A percentile compares a stretch with the other conserved stretches of the same genome.
These are phyloP conservation scores for Pionites leucogaster DNA, from an alignment of 2,113 vertebrate species.

Conservation along the genomic window DNA sequence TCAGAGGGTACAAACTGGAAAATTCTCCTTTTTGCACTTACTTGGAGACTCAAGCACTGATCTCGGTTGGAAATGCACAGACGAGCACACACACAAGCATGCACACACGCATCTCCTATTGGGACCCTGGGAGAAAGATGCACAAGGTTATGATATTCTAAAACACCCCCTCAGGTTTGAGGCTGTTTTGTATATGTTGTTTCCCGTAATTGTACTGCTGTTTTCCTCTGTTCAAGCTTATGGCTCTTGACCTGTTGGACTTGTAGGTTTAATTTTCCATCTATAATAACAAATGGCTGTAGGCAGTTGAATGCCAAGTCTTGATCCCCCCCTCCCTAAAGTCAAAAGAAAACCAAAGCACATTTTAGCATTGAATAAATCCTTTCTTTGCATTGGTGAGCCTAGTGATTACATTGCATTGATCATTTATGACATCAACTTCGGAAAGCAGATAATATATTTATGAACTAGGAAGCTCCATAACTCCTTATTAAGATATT, in stretches of 20 bases:
- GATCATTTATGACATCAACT: neutral
- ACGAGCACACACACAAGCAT: neutral
- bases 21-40: neutral
- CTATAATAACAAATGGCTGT: neutral
- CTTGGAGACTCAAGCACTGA: neutral
- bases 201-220: neutral
- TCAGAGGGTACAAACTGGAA: constrained; percentile 6
- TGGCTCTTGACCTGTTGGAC: neutral
- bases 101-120: accelerated
- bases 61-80: neutral
- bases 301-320: neutral
- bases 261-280: neutral
- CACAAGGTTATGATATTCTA: neutral
- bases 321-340: neutral
- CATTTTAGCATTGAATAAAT: neutral
- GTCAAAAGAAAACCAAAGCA: neutral
- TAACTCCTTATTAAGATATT: neutral
- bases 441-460: neutral
- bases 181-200: accelerated
- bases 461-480: neutral
- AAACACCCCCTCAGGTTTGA: neutral
- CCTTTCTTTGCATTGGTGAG: neutral
- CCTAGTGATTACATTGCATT: accelerated
- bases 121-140: neutral
- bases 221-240: neutral